phyloP scores from a whole-genome alignment of 2,797 vertebrate species.

The Alauda arvensis region DNA sequence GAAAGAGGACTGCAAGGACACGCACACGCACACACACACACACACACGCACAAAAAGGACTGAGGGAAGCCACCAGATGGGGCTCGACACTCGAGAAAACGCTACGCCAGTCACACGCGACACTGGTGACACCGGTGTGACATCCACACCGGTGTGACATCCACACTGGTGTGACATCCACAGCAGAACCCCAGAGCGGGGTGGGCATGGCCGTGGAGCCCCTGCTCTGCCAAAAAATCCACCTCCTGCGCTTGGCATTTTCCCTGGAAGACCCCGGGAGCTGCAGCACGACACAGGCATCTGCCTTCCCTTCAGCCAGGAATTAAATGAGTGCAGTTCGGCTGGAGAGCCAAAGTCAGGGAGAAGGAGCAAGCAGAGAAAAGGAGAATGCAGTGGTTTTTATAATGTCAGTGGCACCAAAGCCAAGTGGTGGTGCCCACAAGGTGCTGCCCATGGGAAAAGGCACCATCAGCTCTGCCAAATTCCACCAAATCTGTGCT shows the following conservation, averaged over 20 bases:
- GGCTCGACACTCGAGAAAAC: conserved; percentile 33
- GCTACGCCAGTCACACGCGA: neutral
- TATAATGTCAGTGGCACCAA: accelerated
- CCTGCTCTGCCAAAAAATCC: neutral
- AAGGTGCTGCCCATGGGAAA: neutral
- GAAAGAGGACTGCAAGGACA: neutral
- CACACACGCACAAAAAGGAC: no score
- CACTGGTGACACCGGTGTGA: conserved; percentile 7
- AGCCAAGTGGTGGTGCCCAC: neutral
- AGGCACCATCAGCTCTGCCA: neutral
- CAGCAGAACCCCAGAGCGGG: neutral
- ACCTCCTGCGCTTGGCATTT: accelerated
- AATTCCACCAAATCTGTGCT: neutral
- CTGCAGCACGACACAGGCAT: neutral
- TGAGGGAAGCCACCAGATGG: conserved; percentile 43
- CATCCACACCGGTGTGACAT: neutral
- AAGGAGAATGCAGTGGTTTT: neutral
- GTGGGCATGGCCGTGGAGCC: neutral
- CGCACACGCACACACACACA: no score
- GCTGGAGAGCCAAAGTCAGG: neutral
- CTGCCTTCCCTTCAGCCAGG: neutral
- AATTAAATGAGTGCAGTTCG: neutral
- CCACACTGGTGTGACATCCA: neutral
- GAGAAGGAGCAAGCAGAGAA: neutral
- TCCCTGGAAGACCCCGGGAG: neutral